phyloP scores from a whole-genome alignment of 92 coral and sea anemone genomes.

The Paramuricea clavata region DNA sequence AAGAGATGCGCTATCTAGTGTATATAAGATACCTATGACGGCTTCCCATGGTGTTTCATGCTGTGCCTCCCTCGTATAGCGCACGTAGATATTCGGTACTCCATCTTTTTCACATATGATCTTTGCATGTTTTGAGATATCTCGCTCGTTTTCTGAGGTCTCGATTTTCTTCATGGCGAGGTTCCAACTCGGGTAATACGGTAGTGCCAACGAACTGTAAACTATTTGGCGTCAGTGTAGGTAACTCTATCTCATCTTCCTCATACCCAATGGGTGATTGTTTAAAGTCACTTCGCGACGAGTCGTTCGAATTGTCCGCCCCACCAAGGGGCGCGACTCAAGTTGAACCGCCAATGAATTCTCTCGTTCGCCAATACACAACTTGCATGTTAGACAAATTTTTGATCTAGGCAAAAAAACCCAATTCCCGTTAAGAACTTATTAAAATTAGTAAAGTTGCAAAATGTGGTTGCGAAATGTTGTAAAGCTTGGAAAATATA shows the following conservation, averaged over 20 bases:
- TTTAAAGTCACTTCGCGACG: neutral
- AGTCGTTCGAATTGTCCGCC: neutral
- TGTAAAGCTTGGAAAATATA: too few species aligned
- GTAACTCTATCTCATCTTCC: neutral
- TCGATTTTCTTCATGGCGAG: neutral
- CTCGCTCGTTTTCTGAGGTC: neutral
- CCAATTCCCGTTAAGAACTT: too few species aligned
- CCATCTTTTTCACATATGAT: conserved; percentile 1
- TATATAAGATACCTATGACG: too few species aligned
- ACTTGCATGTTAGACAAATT: too few species aligned
- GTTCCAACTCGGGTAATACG: neutral
- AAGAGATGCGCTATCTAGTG: too few species aligned
- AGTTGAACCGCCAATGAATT: neutral
- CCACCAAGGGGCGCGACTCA: neutral
- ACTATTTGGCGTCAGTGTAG: neutral
- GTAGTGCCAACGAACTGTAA: neutral
- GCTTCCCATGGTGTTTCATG: neutral
- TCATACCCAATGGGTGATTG: neutral
- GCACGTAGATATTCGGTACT: neutral
- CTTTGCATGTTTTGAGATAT: neutral
- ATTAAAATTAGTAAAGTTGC: too few species aligned
- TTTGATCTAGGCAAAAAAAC: too few species aligned
- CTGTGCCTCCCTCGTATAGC: neutral
- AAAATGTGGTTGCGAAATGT: too few species aligned
- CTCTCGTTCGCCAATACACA: neutral